A percentile compares a stretch with the other conserved stretches of the same genome.
Conservation (phyloP, 2,113 vertebrate species). For the Peromyscus polionotus region DNA sequence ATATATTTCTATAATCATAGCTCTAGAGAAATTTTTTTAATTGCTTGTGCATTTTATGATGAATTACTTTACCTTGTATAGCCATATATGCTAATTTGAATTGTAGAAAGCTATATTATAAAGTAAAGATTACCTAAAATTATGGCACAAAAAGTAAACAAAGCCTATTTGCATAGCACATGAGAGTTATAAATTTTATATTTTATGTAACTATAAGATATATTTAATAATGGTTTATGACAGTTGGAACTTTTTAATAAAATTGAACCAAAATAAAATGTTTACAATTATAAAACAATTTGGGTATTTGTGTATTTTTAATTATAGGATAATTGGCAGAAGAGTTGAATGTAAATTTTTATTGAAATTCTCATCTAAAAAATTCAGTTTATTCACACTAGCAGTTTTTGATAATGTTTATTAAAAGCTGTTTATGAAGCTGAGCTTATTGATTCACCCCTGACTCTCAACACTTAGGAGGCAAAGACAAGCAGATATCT, state of each 20-base stretch:
- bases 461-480: neutral
- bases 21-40: neutral
- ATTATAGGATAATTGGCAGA: conserved; percentile 17
- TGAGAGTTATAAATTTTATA: conserved; percentile 36
- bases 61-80: conserved; percentile 20
- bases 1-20: conserved; percentile 59
- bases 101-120: conserved; percentile 3
- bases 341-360: conserved; percentile 46
- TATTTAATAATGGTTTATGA: conserved; percentile 49
- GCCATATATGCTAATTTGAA: neutral
- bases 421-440: neutral
- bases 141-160: conserved; percentile 35
- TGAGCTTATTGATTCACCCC: neutral
- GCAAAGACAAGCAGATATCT: neutral
- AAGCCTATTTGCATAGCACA: neutral
- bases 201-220: neutral
- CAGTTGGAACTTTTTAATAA: conserved; percentile 43
- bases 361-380: conserved; percentile 38
- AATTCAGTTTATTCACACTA: neutral
- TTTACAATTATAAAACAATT: conserved; percentile 51
- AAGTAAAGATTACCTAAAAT: conserved; percentile 38
- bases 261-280: conserved; percentile 26
- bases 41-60: conserved; percentile 56
- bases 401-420: neutral
- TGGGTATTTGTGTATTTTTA: neutral